phyloP scores from a whole-genome alignment of 1,140 invertebrate genomes.

The Acromyrmex heyeri region DNA sequence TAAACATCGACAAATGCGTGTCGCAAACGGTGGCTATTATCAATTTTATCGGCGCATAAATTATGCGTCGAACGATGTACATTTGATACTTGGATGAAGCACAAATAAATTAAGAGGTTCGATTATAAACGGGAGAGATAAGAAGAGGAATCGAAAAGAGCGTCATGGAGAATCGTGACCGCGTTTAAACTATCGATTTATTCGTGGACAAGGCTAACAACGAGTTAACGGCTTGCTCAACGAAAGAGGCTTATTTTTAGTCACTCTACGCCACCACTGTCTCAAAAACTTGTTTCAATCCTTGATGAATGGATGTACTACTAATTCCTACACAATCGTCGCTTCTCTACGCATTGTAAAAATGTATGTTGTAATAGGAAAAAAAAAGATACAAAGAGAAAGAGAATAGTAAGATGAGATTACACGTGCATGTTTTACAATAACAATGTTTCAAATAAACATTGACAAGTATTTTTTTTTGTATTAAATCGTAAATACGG shows the following conservation, averaged over 20 bases:
- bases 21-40: conserved; percentile 21
- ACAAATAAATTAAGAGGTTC: conserved; percentile 29
- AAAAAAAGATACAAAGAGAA: not conserved
- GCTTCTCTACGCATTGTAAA: not conserved
- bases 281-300: conserved; percentile 54
- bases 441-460: not conserved
- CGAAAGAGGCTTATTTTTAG: conserved; percentile 24
- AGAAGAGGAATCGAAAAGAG: conserved; percentile 29
- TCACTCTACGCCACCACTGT: not conserved
- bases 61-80: conserved; percentile 43
- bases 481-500: not conserved
- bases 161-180: conserved; percentile 18
- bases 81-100: conserved; percentile 41
- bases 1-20: not conserved
- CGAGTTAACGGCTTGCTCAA: conserved; percentile 35
- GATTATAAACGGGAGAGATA: conserved; percentile 10
- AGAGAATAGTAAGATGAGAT: not conserved
- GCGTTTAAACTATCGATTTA: conserved; percentile 30
- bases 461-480: not conserved
- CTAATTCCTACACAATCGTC: not conserved
- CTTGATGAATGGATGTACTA: not conserved
- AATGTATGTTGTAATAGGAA: not conserved
- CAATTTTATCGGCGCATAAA: conserved; percentile 44
- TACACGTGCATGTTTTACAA: not conserved
- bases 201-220: conserved; percentile 22